A percentile compares a stretch with the other conserved stretches of the same genome.
These are phyloP conservation scores for Eciton burchellii DNA, from an alignment of 1,140 invertebrate genomes.

Conservation along the genomic window DNA sequence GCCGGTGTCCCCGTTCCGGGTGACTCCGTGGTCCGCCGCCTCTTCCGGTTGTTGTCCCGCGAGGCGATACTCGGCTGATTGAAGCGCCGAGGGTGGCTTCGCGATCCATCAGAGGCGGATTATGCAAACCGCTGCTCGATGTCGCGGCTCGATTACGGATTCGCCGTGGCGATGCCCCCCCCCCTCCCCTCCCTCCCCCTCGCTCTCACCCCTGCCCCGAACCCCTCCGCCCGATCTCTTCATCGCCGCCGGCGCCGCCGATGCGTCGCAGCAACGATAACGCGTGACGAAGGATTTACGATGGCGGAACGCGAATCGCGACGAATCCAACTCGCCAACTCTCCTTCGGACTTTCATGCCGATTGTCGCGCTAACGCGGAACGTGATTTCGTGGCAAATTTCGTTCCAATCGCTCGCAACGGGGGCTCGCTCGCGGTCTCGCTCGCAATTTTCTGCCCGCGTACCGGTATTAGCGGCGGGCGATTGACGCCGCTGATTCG, in stretches of 20 bases:
- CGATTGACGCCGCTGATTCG: slow-evolving; percentile 71
- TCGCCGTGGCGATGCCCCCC: background rate
- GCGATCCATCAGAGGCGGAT: background rate
- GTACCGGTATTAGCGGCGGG: slow-evolving; percentile 64
- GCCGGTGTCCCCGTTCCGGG: background rate
- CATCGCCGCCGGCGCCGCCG: background rate
- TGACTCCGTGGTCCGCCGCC: slow-evolving; percentile 1
- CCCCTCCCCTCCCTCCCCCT: too few relatives aligned
- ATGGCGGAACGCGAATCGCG: slow-evolving; percentile 9
- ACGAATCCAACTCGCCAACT: too few relatives aligned
- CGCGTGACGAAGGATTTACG: background rate
- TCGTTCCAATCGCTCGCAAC: slow-evolving; percentile 71
- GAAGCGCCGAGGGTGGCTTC: slow-evolving; percentile 56
- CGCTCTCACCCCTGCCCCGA: too few relatives aligned
- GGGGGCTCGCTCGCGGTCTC: slow-evolving; percentile 58
- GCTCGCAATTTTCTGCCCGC: slow-evolving; percentile 70
- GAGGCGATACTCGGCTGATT: slow-evolving; percentile 58
- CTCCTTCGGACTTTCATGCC: slow-evolving; percentile 71
- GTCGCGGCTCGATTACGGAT: slow-evolving; percentile 11
- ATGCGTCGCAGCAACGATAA: slow-evolving; percentile 4
- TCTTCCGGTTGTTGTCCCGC: slow-evolving; percentile 28
- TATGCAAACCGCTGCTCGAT: background rate
- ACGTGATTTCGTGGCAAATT: slow-evolving; percentile 76
- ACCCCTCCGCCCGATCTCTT: background rate
- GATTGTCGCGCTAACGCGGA: slow-evolving; percentile 56